Conservation (phyloP, 2,113 vertebrate genomes). For the Phylloscopus trochiloides region DNA sequence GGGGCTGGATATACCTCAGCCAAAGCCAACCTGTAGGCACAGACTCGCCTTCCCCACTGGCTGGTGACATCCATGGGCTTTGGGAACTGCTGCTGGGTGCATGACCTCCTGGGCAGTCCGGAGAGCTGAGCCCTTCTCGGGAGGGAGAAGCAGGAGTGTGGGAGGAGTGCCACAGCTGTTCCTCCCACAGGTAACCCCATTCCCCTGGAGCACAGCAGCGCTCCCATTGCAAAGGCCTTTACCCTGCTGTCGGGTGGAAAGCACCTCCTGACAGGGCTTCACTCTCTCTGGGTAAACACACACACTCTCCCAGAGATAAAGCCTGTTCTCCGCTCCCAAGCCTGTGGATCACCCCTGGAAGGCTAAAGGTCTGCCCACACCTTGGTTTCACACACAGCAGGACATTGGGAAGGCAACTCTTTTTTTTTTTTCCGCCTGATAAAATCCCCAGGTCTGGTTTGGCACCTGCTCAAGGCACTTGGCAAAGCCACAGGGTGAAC, state of each 20-base stretch:
- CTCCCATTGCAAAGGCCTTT: neutral
- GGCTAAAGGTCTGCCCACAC: neutral
- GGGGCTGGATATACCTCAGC: accelerated
- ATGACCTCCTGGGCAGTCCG: accelerated
- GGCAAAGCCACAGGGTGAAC: neutral
- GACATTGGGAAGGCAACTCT: neutral
- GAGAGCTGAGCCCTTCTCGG: neutral
- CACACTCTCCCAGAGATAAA: neutral
- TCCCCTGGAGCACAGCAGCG: accelerated
- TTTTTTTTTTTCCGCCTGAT: accelerated
- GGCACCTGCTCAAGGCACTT: neutral
- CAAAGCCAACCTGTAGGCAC: neutral
- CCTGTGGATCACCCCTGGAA: neutral
- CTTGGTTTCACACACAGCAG: neutral
- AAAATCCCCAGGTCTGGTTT: neutral
- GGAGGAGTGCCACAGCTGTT: neutral
- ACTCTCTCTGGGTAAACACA: neutral
- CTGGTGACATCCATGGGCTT: neutral
- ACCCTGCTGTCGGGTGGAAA: neutral
- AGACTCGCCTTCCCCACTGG: neutral
- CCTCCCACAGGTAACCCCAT: neutral
- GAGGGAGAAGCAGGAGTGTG: neutral
- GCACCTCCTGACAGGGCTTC: neutral
- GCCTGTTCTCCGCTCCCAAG: accelerated
- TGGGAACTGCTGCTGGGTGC: neutral